Percentiles rank a stretch among this genome's conserved stretches.
These are phyloP conservation scores for Xestia c-nigrum DNA, from an alignment of 2,888 invertebrate genomes.

Conservation along the genomic window DNA sequence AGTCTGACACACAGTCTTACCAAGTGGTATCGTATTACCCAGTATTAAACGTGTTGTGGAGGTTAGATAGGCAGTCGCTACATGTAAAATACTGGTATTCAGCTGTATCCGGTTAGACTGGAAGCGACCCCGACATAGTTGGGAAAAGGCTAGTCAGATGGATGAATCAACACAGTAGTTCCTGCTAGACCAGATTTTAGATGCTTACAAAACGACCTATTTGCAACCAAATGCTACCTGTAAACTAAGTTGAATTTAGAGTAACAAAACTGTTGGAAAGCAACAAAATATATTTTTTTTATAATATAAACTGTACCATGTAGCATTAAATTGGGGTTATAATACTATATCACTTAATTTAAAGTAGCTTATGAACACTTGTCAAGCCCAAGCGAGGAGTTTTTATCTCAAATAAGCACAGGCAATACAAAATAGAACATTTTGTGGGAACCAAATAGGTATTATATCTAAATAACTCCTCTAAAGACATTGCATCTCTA, in stretches of 20 bases:
- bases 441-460: neutral
- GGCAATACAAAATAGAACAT: neutral
- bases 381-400: neutral
- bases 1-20: too few species aligned
- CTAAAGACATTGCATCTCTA: neutral
- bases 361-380: neutral
- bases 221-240: neutral
- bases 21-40: too few species aligned
- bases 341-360: neutral
- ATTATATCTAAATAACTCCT: neutral
- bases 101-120: too few species aligned
- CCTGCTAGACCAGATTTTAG: neutral
- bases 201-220: neutral
- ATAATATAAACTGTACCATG: slow-evolving; percentile 7
- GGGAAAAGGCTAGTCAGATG: too few species aligned
- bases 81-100: too few species aligned
- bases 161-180: neutral
- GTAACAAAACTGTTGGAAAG: neutral
- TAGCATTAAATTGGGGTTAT: neutral
- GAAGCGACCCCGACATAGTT: too few species aligned
- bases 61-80: too few species aligned
- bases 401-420: neutral
- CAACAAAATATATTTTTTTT: neutral
- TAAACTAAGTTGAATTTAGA: slow-evolving; percentile 19
- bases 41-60: too few species aligned